Evolutionary conservation across 2,797 vertebrate species (phyloP).

Genomic region (Fistularia commersonii): DNA sequence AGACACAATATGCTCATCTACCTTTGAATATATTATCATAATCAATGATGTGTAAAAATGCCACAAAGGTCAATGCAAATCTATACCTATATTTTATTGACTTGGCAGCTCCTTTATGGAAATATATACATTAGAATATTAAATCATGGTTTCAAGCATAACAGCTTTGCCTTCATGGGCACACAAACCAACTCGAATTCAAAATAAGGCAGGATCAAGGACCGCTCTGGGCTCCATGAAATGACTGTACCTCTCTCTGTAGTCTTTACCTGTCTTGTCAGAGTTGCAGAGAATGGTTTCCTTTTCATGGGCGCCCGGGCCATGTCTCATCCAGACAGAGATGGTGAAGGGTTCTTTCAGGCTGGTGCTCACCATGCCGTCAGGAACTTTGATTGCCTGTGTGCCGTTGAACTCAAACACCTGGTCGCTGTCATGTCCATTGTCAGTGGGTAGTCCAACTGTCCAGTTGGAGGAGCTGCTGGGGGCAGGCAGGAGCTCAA

Average conservation of each 20-base stretch:
- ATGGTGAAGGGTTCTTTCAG: conserved; percentile 91
- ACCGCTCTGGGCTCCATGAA: too few species aligned
- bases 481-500: conserved; percentile 91
- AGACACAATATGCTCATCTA: too few species aligned
- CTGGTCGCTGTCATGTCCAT: conserved; percentile 96
- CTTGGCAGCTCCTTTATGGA: too few species aligned
- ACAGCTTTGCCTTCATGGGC: too few species aligned
- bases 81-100: too few species aligned
- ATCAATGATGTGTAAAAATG: too few species aligned
- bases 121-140: too few species aligned
- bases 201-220: too few species aligned
- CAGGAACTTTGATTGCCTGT: conserved; percentile 89
- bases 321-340: conserved; percentile 96
- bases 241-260: neutral
- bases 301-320: conserved; percentile 87
- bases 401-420: conserved; percentile 99
- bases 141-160: too few species aligned
- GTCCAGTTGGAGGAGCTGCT: conserved; percentile 91
- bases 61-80: too few species aligned
- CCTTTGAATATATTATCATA: too few species aligned
- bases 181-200: too few species aligned
- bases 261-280: conserved; percentile 85
- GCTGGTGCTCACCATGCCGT: conserved; percentile 81
- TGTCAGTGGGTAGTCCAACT: conserved; percentile 87
- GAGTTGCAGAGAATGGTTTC: conserved; percentile 96